Base-by-base conservation (phyloP, 2,113 vertebrate species). In the Merops nubicus region DNA sequence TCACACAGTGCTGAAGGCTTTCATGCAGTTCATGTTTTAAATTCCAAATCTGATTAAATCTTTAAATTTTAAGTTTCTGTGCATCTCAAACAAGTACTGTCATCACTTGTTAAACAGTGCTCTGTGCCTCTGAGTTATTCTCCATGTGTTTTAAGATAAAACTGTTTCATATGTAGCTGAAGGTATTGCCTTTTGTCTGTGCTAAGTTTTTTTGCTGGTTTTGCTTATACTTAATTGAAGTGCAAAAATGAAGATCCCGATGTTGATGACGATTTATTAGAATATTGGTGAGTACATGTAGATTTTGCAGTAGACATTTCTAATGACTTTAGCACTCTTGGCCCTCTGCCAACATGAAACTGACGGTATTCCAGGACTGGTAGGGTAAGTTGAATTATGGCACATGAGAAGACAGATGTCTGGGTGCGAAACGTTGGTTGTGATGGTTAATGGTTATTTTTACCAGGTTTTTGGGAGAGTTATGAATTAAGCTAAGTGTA, bases 171-270 rank as follows among this genome's bases (percentile, higher is more conserved):
- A 3, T 33, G 53, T n/a, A 59, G 42, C 47, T 67, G 47, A 57
- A 85, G 20, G 13, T 34, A 10, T 3, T 1, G 1, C 4, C 21
- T 80, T 65, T 74, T 62, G 23, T 36, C n/a, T 9, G 0, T 16
- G 16, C 25, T 10, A 4, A 19, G 31, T 33, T 20, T 26, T 63
- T 56, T 38, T 68, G 15, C 36, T 85, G 38, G 2, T 26, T 88
- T 68, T 70, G 34, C 12, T 43, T 51, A 3, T 64, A 21, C 34
- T 51, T 73, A 67, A 47, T 75, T 23, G 21, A 65, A 82, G 29
- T 2, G 1, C 34, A 63, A 45, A 77, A 38, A 23, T 7, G 4
- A 73, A 69, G 62, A 68, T 65, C 17, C 13, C 47, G 42, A 38
- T 86, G 38, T 26, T 54, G 65, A 43, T 36, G 29, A 29, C 0